Evolutionary conservation across 2,113 vertebrate species (phyloP).

Genomic region (Ellobius talpinus): DNA sequence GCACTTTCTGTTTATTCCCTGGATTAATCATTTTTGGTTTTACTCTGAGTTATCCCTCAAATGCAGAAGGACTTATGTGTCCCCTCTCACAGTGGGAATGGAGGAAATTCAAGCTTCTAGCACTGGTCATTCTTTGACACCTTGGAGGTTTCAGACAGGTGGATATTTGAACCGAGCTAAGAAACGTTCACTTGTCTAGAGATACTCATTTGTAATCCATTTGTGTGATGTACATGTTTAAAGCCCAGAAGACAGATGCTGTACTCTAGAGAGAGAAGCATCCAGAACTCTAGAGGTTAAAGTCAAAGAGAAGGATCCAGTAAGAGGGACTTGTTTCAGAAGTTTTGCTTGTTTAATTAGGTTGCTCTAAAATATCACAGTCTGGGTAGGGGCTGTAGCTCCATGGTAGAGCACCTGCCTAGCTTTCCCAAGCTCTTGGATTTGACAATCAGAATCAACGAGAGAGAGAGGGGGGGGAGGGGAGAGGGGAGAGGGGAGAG

Average conservation of each 20-base stretch:
- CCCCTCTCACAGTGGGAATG: background rate
- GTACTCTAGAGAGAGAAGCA: background rate
- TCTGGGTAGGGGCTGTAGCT: background rate
- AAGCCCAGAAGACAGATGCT: background rate
- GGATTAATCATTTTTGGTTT: background rate
- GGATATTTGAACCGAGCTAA: background rate
- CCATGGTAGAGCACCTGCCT: background rate
- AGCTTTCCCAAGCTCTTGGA: background rate
- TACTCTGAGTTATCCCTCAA: background rate
- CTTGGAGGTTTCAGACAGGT: background rate
- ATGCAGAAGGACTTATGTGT: background rate
- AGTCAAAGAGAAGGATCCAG: background rate
- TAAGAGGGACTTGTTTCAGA: background rate
- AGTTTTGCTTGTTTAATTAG: background rate
- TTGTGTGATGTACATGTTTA: background rate
- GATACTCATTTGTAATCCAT: background rate
- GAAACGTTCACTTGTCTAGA: background rate
- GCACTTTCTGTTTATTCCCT: background rate
- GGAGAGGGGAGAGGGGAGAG: background rate
- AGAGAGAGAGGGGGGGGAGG: background rate
- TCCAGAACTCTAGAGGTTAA: background rate
- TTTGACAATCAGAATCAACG: background rate
- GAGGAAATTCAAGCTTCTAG: background rate
- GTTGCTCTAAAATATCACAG: constrained; percentile 43
- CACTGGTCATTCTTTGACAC: background rate